Conservation (phyloP, 2,797 vertebrate species). For the Glyptemys insculpta region DNA sequence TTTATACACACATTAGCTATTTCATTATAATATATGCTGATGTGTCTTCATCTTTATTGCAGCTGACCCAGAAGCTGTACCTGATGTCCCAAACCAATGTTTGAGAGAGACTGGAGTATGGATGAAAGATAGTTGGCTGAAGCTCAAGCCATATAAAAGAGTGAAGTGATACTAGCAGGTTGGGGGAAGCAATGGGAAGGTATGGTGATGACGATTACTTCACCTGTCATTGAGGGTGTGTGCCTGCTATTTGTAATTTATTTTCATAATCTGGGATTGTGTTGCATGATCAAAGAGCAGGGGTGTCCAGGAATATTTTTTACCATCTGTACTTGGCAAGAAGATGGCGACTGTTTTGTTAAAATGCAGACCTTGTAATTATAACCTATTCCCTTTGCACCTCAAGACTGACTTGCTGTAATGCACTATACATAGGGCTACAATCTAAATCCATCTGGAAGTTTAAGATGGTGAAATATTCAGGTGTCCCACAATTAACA, state of each 20-base stretch:
- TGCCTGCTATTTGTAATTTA: background rate
- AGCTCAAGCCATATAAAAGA: background rate
- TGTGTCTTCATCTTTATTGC: background rate
- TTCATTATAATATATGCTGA: background rate
- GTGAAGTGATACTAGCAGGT: background rate
- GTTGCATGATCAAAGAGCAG: background rate
- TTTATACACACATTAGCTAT: background rate
- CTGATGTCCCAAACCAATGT: background rate
- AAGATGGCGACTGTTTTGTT: background rate
- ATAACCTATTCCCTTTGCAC: background rate
- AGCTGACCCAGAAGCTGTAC: background rate
- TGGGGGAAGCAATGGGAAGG: background rate
- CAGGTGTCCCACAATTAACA: background rate
- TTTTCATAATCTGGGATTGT: background rate
- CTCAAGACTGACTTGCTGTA: background rate
- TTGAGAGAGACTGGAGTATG: background rate
- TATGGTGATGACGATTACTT: background rate
- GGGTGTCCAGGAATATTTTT: background rate
- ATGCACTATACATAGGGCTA: background rate
- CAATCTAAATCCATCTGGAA: slow-evolving; percentile 4
- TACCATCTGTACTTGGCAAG: background rate
- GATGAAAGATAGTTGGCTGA: background rate
- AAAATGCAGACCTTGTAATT: background rate
- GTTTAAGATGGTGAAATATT: background rate
- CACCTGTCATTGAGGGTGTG: background rate